These are phyloP conservation scores for Epizoanthus rinbou DNA, from an alignment of 92 coral and sea anemone species.

Conservation along the genomic window DNA sequence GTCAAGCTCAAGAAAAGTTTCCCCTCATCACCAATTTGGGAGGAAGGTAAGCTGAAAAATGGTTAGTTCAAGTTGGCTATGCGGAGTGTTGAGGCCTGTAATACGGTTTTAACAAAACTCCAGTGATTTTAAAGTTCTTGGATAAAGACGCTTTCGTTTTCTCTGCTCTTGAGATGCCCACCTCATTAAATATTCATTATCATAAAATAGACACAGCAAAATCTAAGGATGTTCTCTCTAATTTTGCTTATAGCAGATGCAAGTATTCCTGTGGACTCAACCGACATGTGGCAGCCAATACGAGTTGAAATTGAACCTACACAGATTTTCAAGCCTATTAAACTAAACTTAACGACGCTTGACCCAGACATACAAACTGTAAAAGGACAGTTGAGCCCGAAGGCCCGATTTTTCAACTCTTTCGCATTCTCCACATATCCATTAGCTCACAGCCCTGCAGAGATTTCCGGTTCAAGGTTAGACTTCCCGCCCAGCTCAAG, in stretches of 20 bases:
- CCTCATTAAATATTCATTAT: conserved; percentile 84
- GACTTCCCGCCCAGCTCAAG: conserved; percentile 43
- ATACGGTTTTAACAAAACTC: not conserved
- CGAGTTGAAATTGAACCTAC: conserved; percentile 91
- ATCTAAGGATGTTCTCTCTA: conserved; percentile 62
- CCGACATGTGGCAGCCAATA: conserved; percentile 87
- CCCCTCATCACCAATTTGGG: conserved; percentile 61
- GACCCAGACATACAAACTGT: conserved; percentile 83
- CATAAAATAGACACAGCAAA: conserved; percentile 64
- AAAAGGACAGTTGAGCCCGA: conserved; percentile 86
- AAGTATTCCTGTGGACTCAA: conserved; percentile 59
- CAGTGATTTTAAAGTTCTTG: conserved; percentile 12
- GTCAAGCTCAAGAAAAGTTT: conserved; percentile 92
- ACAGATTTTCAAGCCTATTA: conserved; percentile 85
- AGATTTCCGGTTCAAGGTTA: conserved; percentile 38
- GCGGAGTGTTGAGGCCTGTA: not conserved
- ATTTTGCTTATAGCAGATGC: conserved; percentile 54
- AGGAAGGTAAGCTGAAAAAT: conserved; percentile 70
- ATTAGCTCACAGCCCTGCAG: conserved; percentile 59
- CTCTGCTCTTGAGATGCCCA: conserved; percentile 74
- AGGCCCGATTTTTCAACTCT: conserved; percentile 78
- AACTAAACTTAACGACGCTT: conserved; percentile 72
- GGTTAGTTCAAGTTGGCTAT: not conserved
- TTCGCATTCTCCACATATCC: conserved; percentile 75
- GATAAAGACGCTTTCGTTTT: conserved; percentile 53